Base-by-base conservation (phyloP, 2,888 invertebrate species). In the Chouioia cunea region DNA sequence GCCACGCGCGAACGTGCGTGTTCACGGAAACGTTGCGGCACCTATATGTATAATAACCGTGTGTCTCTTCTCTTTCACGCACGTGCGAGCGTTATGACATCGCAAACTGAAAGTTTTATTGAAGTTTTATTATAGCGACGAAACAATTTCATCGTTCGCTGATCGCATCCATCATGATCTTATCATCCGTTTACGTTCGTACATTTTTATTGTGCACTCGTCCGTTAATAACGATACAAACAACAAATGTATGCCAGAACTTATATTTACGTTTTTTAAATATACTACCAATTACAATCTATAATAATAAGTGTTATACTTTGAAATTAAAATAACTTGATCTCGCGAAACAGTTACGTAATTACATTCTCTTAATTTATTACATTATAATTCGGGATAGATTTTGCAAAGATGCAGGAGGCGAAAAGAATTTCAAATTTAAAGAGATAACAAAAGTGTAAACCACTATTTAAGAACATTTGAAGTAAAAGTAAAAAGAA, bases 91-190 rank as follows among this genome's bases (percentile, higher is more conserved):
- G 44, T 36, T 58, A 23, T 16, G n/a, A 43, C 36, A 18, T 12
- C 36, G 27, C 50, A 23, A 50, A 48, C 50, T 36, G n/a, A 4
- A 3, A 16, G 18, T 27, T 50, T 60, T 60, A n/a, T n/a, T n/a
- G n/a, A n/a, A n/a, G n/a, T n/a, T 58, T 18, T 58, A 2, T 47
- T 59, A 36, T 50, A 16, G 36, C 50, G 22, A 46, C 23, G 23
- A 63, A n/a, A 54, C 47, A 50, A 52, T 65, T 64, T 70, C 64
- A 70, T 59, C 59, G 52, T 59, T 53, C 56, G 23, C 44, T 57
- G 23, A 56, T 63, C 57, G 48, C 44, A 22, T 14, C 4, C 44
- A 22, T 14, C 4, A 22, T 18, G 36, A n/a, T 46, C 47, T 64
- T 50, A 14, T 52, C n/a, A 12, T 36, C 10, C 36, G 57, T 27